Evolutionary conservation across 1,140 invertebrate species (phyloP).

Genomic region (Drosophila rhopaloa): DNA sequence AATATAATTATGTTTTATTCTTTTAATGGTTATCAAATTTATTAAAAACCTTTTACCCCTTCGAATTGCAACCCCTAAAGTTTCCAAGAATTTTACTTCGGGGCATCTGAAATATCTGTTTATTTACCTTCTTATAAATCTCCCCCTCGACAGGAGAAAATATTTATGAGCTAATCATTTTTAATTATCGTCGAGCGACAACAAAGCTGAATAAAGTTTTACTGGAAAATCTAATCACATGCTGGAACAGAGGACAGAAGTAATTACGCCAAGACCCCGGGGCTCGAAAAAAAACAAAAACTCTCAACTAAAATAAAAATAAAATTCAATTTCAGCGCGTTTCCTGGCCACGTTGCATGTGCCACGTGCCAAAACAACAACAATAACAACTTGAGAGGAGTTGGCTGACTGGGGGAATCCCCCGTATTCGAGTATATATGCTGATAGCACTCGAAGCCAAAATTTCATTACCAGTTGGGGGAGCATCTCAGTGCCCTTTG

Average conservation of each 20-base stretch:
- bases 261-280: constrained; percentile 54
- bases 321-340: constrained; percentile 72
- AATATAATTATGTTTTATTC: no score
- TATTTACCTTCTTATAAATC: constrained; percentile 44
- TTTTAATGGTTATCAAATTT: not conserved
- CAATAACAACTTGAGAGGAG: constrained; percentile 37
- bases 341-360: constrained; percentile 55
- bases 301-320: constrained; percentile 67
- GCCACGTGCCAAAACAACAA: constrained; percentile 70
- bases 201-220: constrained; percentile 56
- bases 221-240: constrained; percentile 55
- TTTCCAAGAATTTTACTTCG: not conserved
- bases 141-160: constrained; percentile 49
- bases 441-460: constrained; percentile 54
- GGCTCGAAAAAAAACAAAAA: constrained; percentile 16
- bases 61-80: not conserved
- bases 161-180: constrained; percentile 75
- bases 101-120: constrained; percentile 20
- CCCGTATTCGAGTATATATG: constrained; percentile 32
- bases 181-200: constrained; percentile 65
- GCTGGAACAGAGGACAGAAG: constrained; percentile 49
- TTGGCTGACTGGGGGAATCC: constrained; percentile 13
- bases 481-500: constrained; percentile 48
- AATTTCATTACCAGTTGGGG: constrained; percentile 55
- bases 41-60: not conserved